These are phyloP conservation scores for Desoria tigrina DNA, from an alignment of 2,888 invertebrate genomes.

Conservation along the genomic window DNA sequence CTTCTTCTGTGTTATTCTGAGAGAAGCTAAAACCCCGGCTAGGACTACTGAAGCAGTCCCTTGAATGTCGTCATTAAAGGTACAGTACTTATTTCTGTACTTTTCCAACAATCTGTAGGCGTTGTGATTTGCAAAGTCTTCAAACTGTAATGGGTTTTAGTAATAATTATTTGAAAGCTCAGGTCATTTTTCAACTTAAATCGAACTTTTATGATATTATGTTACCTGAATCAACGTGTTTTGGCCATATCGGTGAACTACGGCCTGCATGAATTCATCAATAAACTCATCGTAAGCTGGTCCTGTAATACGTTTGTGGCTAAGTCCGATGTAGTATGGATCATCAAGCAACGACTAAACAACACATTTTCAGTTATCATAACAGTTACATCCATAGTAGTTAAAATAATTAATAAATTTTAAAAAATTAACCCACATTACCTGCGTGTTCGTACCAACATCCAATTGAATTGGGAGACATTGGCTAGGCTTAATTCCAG, in stretches of 20 bases:
- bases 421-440: slow-evolving; percentile 54
- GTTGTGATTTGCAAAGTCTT: slow-evolving; percentile 97
- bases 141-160: slow-evolving; percentile 72
- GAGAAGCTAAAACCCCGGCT: slow-evolving; percentile 85
- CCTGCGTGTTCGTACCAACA: slow-evolving; percentile 86
- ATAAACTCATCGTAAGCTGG: slow-evolving; percentile 85
- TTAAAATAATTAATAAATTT: slow-evolving; percentile 1
- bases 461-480: slow-evolving; percentile 93
- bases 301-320: slow-evolving; percentile 81
- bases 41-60: slow-evolving; percentile 96
- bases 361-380: background rate
- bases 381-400: background rate
- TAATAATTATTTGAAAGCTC: background rate
- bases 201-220: no score
- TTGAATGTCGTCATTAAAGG: slow-evolving; percentile 99
- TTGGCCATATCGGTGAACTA: slow-evolving; percentile 79
- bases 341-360: slow-evolving; percentile 77
- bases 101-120: slow-evolving; percentile 90
- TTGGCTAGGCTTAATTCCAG: slow-evolving; percentile 92
- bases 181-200: no score
- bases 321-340: slow-evolving; percentile 91
- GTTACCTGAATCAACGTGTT: slow-evolving; percentile 74
- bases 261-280: slow-evolving; percentile 96
- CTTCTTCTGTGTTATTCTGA: slow-evolving; percentile 77
- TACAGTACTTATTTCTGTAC: slow-evolving; percentile 85